Base-by-base conservation (phyloP, 2,113 vertebrate species). In the Psilopogon haemacephalus region DNA sequence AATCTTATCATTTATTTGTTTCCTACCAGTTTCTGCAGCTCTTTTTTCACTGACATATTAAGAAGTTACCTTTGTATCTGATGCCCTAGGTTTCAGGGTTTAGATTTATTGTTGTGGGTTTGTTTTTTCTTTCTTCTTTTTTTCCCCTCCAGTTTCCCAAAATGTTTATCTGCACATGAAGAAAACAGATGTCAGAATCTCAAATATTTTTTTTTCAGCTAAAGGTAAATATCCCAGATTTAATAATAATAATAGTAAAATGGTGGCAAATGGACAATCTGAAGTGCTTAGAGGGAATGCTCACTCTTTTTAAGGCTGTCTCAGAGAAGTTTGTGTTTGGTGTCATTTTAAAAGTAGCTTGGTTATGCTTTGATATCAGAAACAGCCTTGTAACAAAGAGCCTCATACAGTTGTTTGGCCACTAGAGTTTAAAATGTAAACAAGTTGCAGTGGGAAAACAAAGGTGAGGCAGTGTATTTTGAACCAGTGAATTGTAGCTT, bases 361-460 rank as follows among this genome's bases (percentile, higher is more conserved):
- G 86, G 90, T 96, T 79, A 75, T 58, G 40, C 77, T 95, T 92
- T 97, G 96, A 96, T 97, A 97, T 97, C 97, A 97, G 97, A 97
- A 97, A 91, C 96, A 97, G 97, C 97, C 97, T 98, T 97, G 75
- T 97, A 96, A 96, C 95, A 92, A 74, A 93, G 95, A 94, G 81
- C 96, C 94, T 96, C 56, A 8, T 92, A 93, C 88, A 68, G 56
- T 86, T 88, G 77, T 90, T 72, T 26, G 87, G 93, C 93, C 95
- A 93, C 94, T 90, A 62, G 82, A 94, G 92, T 90, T 95, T 87
- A 91, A 96, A 94, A 74, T 72, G 38, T 79, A 90, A 96, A 92
- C 93, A 95, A 96, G 96, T 97, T 98, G 94, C 97, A 97, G 97
- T 98, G 97, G 97, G 97, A 97, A 98, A 94, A 94, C 95, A 95